Evolutionary conservation across 2,888 invertebrate genomes (phyloP).

Genomic region (Caenorhabditis sp.): DNA sequence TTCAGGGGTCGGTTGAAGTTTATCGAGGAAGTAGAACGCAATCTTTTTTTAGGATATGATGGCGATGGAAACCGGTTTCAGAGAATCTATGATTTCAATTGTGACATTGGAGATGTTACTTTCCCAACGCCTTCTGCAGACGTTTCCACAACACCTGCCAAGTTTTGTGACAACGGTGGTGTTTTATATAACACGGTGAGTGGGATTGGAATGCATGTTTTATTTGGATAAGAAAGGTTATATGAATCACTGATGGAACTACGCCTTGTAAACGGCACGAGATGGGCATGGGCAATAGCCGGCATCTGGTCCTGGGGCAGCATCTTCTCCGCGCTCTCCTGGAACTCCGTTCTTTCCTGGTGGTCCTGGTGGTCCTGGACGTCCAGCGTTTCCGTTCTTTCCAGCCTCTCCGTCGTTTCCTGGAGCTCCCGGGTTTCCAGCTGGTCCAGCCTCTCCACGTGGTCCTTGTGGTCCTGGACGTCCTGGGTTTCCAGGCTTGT

Average conservation of each 20-base stretch:
- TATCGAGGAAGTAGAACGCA: not conserved
- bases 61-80: constrained; percentile 66
- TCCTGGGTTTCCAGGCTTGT: constrained; percentile 65
- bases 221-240: not conserved
- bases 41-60: constrained; percentile 58
- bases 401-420: constrained; percentile 66
- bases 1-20: constrained; percentile 48
- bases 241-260: not conserved
- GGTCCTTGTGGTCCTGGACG: constrained; percentile 67
- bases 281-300: constrained; percentile 66
- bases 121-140: constrained; percentile 32
- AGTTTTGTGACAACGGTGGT: constrained; percentile 66
- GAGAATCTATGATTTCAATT: constrained; percentile 68
- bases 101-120: constrained; percentile 49
- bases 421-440: constrained; percentile 62
- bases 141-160: constrained; percentile 48
- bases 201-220: not conserved
- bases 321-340: constrained; percentile 60
- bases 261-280: constrained; percentile 53
- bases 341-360: constrained; percentile 65
- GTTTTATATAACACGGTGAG: constrained; percentile 55
- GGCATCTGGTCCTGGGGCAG: constrained; percentile 62
- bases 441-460: constrained; percentile 67
- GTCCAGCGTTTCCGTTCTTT: constrained; percentile 63
- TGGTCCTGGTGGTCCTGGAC: constrained; percentile 63